These are phyloP conservation scores for Drosophila kurseongensis DNA, from an alignment of 1,140 invertebrate genomes.

Conservation along the genomic window DNA sequence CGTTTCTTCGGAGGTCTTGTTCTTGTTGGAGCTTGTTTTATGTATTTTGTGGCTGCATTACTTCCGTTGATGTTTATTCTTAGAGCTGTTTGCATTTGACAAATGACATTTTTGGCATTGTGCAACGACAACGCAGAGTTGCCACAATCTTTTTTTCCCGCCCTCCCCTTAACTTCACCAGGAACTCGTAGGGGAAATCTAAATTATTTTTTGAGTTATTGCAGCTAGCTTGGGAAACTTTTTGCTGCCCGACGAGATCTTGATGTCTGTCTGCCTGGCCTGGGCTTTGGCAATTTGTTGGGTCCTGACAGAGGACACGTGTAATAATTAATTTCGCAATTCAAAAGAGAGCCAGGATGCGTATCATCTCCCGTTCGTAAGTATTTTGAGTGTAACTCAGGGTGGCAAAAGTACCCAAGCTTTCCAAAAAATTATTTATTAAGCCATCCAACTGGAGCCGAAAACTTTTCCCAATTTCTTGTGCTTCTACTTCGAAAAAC, in stretches of 20 bases:
- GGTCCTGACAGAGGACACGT: slow-evolving; percentile 64
- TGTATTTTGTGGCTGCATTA: slow-evolving; percentile 81
- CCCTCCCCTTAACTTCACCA: background rate
- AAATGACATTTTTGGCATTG: slow-evolving; percentile 82
- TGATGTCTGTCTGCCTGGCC: slow-evolving; percentile 10
- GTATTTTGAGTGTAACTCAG: slow-evolving; percentile 17
- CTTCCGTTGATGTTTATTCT: slow-evolving; percentile 82
- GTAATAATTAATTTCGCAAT: slow-evolving; percentile 68
- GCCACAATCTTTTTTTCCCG: slow-evolving; percentile 36
- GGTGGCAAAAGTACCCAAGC: slow-evolving; percentile 20
- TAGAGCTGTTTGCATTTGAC: slow-evolving; percentile 80
- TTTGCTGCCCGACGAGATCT: slow-evolving; percentile 37
- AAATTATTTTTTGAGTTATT: slow-evolving; percentile 81
- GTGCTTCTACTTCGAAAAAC: slow-evolving; percentile 57
- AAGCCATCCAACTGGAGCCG: slow-evolving; percentile 65
- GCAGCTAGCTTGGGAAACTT: slow-evolving; percentile 40
- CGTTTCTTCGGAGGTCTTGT: slow-evolving; percentile 7
- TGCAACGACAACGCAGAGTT: slow-evolving; percentile 58
- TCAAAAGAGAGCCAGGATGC: slow-evolving; percentile 5
- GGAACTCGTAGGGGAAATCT: slow-evolving; percentile 65
- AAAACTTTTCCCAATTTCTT: slow-evolving; percentile 62
- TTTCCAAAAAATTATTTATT: slow-evolving; percentile 76
- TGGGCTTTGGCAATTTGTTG: slow-evolving; percentile 56
- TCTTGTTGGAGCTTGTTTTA: slow-evolving; percentile 71
- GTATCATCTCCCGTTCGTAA: slow-evolving; percentile 2